A percentile compares a stretch with the other conserved stretches of the same genome.
These are phyloP conservation scores for Orientallactaga bullata DNA, from an alignment of 2,113 vertebrate species.

Conservation along the genomic window DNA sequence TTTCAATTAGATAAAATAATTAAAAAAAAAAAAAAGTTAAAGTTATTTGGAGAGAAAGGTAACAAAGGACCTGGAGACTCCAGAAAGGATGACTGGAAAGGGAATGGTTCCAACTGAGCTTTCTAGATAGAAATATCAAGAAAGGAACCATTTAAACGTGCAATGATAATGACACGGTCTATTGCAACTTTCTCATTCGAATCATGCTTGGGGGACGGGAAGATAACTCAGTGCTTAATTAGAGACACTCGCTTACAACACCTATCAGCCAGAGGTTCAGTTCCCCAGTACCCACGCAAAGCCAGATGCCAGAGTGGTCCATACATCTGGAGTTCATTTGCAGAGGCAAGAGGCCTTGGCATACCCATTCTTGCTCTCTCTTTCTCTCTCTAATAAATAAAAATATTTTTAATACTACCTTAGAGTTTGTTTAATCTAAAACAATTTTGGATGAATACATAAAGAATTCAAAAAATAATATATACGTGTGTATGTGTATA, in stretches of 20 bases:
- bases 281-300: too few species aligned
- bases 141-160: constrained; percentile 19
- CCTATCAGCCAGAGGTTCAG: too few species aligned
- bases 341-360: too few species aligned
- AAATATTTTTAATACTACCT: too few species aligned
- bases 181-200: neutral
- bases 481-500: too few species aligned
- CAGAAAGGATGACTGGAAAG: neutral
- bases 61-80: neutral
- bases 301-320: too few species aligned
- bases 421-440: constrained; percentile 1
- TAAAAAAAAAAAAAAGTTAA: constrained; percentile 12
- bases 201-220: neutral
- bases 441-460: neutral
- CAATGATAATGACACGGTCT: neutral
- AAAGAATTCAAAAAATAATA: neutral
- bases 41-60: constrained; percentile 30
- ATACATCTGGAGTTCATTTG: too few species aligned
- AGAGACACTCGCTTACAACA: too few species aligned
- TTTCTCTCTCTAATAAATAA: too few species aligned
- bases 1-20: too few species aligned
- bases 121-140: neutral
- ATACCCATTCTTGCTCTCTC: too few species aligned
- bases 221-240: too few species aligned
- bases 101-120: neutral